Percentiles rank a stretch among this genome's conserved stretches.
Evolutionary conservation across 2,113 vertebrate species (phyloP).

Genomic region (Arothron firmamentum): DNA sequence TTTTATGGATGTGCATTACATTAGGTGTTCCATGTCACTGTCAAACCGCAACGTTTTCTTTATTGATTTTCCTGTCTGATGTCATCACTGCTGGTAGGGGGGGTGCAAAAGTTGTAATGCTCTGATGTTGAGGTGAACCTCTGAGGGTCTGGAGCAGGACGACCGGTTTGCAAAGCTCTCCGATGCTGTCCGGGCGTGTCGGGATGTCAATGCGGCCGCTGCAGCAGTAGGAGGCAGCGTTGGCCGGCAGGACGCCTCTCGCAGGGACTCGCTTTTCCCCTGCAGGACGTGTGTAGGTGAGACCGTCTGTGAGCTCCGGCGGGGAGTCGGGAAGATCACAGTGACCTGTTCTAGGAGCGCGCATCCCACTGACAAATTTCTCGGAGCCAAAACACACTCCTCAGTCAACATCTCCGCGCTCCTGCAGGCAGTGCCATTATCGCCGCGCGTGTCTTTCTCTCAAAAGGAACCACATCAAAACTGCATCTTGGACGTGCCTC

Average conservation of each 20-base stretch:
- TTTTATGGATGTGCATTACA: conserved; percentile 30
- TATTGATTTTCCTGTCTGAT: conserved; percentile 64
- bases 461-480: conserved; percentile 63
- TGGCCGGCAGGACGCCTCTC: conserved; percentile 42
- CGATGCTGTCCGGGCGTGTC: conserved; percentile 39
- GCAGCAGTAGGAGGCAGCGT: conserved; percentile 42
- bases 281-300: conserved; percentile 34
- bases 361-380: conserved; percentile 57
- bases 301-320: conserved; percentile 46
- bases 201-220: conserved; percentile 50
- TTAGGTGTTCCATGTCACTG: conserved; percentile 55
- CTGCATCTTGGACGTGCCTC: conserved; percentile 54
- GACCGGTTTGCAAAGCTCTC: conserved; percentile 46
- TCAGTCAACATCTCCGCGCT: conserved; percentile 53
- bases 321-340: conserved; percentile 62
- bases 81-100: conserved; percentile 38
- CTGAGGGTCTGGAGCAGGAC: conserved; percentile 28
- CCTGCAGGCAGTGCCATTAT: conserved; percentile 58
- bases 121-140: background rate
- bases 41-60: conserved; percentile 59
- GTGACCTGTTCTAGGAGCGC: conserved; percentile 52
- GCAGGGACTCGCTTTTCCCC: conserved; percentile 26
- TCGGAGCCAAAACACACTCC: conserved; percentile 60
- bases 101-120: background rate
- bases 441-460: conserved; percentile 57